Base-by-base conservation (phyloP, 2,797 vertebrate species). In the Threskiornis aethiopicus region DNA sequence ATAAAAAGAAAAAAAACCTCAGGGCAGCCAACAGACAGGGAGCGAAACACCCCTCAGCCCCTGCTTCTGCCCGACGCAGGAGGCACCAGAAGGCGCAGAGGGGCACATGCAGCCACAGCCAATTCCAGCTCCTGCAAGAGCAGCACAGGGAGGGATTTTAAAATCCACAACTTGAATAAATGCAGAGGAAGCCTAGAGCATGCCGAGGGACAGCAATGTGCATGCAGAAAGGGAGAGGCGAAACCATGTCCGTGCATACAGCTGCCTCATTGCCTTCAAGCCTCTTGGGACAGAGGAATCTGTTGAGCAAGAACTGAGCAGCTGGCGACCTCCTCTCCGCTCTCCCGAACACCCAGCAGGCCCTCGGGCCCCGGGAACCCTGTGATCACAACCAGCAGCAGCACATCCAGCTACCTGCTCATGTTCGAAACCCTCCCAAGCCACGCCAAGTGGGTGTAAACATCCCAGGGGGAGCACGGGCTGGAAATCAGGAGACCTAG, bases 141-240 rank as follows among this genome's bases (percentile, higher is more conserved):
- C 67, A 20, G 6, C 16, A 18, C 44, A 28, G 52, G n/a, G 22
- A 65, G 6, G 52, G 28, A 58, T 58, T 87, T 87, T 13, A 72
- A 78, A 83, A n/a, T 29, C 28, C 21, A 14, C 33, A 47, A 26
- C n/a, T 57, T 61, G 19, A 57, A 28, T 22, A 41, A 11, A 62
- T 82, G 47, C 28, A 52, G 39, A 69, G 44, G 22, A 77, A 82
- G 44, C 21, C 35, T 21, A 55, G 16, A 54, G 22, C 2, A 2
- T 19, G 16, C 59, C 1, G 1, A n/a, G 31, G 13, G 35, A 52
- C 66, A 69, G 61, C 61, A 51, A 51, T 0, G 0, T 4, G 15
- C 14, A 26, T 6, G 10, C 35, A 71, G 35, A 54, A 52, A 84
- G 35, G 41, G 41, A 51, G 37, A 54, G n/a, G 20, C 1, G 2